These are phyloP conservation scores for Notothenia rossii DNA, from an alignment of 2,113 vertebrate species.

Conservation along the genomic window DNA sequence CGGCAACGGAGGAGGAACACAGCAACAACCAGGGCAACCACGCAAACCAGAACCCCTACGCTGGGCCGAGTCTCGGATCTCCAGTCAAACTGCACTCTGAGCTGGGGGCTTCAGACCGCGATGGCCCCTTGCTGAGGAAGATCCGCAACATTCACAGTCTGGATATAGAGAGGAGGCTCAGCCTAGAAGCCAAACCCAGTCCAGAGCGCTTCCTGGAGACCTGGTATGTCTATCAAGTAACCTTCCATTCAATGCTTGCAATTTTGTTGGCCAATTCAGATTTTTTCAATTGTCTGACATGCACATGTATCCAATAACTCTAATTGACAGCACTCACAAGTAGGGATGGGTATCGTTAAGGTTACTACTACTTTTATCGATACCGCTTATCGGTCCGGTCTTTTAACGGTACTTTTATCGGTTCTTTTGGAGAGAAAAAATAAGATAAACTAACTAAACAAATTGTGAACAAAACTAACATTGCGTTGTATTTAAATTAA, in stretches of 20 bases:
- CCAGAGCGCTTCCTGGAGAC: slow-evolving; percentile 91
- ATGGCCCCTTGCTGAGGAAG: slow-evolving; percentile 91
- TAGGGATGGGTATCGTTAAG: too few species aligned
- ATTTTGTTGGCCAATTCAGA: too few species aligned
- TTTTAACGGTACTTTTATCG: too few species aligned
- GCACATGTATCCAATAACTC: too few species aligned
- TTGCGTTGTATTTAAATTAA: too few species aligned
- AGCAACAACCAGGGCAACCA: slow-evolving; percentile 90
- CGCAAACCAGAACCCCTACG: slow-evolving; percentile 87
- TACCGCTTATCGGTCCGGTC: too few species aligned
- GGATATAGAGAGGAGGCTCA: slow-evolving; percentile 92
- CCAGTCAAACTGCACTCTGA: slow-evolving; percentile 92
- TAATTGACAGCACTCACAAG: too few species aligned
- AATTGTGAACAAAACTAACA: too few species aligned
- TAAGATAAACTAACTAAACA: too few species aligned
- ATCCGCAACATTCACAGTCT: slow-evolving; percentile 96
- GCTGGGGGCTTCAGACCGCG: slow-evolving; percentile 87
- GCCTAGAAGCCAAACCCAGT: slow-evolving; percentile 91
- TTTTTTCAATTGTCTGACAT: too few species aligned
- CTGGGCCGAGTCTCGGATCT: slow-evolving; percentile 90
- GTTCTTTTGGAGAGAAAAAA: too few species aligned
- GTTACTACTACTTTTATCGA: too few species aligned
- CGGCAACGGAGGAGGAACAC: slow-evolving; percentile 91
- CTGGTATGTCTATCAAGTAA: slow-evolving; percentile 80
- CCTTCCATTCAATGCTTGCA: background rate